Percentiles rank a stretch among this genome's conserved stretches.
These are phyloP conservation scores for Hemibagrus guttatus DNA, from an alignment of 2,797 vertebrate species.

Conservation along the genomic window DNA sequence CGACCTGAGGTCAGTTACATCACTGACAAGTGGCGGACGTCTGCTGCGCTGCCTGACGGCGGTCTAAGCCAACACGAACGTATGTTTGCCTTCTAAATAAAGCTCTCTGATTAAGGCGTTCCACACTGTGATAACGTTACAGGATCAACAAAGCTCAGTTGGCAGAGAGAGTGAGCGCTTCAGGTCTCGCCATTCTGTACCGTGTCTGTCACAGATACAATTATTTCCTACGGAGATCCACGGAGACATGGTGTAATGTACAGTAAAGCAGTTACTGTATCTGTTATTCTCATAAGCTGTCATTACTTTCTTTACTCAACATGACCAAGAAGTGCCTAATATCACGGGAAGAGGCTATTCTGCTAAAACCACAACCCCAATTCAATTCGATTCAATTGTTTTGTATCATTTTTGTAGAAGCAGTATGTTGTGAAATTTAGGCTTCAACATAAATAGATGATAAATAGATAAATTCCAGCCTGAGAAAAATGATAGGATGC, in stretches of 20 bases:
- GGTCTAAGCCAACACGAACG: conserved; percentile 75
- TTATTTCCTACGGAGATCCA: neutral
- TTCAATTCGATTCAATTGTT: no score
- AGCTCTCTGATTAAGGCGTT: conserved; percentile 77
- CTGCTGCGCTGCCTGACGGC: conserved; percentile 66
- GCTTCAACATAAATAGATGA: no score
- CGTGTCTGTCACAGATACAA: conserved; percentile 34
- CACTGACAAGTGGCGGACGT: conserved; percentile 48
- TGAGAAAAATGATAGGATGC: no score
- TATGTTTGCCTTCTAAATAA: conserved; percentile 80
- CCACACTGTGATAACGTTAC: conserved; percentile 76
- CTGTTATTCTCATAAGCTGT: no score
- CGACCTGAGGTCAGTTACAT: conserved; percentile 59
- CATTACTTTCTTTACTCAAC: neutral
- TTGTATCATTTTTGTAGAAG: no score
- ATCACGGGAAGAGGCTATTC: no score
- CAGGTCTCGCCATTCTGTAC: conserved; percentile 61
- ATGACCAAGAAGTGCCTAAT: neutral
- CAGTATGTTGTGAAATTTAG: no score
- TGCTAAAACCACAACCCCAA: no score
- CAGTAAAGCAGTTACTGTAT: neutral
- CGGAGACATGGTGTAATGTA: neutral
- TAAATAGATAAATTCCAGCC: no score
- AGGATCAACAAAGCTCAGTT: conserved; percentile 68
- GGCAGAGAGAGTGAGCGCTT: conserved; percentile 66